Percentiles rank a stretch among this genome's conserved stretches.
phyloP scores from a whole-genome alignment of 2,888 invertebrate species.

The Melolontha melolontha region DNA sequence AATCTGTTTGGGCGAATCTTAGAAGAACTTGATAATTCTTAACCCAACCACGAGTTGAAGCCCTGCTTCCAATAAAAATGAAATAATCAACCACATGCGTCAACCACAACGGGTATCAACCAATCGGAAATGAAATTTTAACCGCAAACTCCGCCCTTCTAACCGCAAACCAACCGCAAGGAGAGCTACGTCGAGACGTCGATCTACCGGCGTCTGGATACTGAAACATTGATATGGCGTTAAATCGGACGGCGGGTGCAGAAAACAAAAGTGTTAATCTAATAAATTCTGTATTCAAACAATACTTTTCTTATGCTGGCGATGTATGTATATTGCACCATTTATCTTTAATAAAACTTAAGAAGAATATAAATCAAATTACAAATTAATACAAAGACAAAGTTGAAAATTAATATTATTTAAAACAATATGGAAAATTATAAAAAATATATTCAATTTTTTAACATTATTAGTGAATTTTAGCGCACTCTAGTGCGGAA shows the following conservation, averaged over 20 bases:
- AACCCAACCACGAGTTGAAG: constrained; percentile 51
- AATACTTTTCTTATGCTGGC: not conserved
- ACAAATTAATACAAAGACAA: no score
- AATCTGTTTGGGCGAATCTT: constrained; percentile 38
- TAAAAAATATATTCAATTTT: not conserved
- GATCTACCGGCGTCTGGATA: constrained; percentile 56
- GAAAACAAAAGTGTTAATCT: not conserved
- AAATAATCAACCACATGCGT: constrained; percentile 67
- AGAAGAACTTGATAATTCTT: constrained; percentile 42
- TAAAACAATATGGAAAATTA: no score
- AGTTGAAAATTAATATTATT: no score
- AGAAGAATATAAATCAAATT: no score
- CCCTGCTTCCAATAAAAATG: constrained; percentile 64
- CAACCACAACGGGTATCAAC: constrained; percentile 71
- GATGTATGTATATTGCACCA: no score
- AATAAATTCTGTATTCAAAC: constrained; percentile 1
- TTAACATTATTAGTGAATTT: constrained; percentile 4
- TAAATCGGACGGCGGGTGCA: constrained; percentile 20
- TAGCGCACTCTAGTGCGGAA: constrained; percentile 60
- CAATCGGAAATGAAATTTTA: constrained; percentile 72
- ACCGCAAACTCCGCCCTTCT: constrained; percentile 74
- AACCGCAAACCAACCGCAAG: constrained; percentile 73
- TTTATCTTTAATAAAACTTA: no score
- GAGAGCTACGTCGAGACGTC: constrained; percentile 65
- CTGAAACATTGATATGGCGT: constrained; percentile 44